A percentile compares a stretch with the other conserved stretches of the same genome.
phyloP scores from a whole-genome alignment of 1,140 invertebrate genomes.

The Ceratitis capitata region DNA sequence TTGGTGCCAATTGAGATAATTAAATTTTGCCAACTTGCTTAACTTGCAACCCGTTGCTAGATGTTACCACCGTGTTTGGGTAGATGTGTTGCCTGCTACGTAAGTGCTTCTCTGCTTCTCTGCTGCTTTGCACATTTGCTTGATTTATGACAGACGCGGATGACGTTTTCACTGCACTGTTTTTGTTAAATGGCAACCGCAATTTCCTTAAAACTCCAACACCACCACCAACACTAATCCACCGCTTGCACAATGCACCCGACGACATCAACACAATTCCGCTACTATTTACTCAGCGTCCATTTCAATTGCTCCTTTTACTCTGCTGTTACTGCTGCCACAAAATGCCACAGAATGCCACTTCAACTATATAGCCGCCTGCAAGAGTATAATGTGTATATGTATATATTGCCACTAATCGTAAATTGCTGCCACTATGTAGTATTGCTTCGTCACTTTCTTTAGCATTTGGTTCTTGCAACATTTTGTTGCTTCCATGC shows the following conservation, averaged over 20 bases:
- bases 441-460: neutral
- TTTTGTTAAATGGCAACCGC: conserved; percentile 13
- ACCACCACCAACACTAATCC: neutral
- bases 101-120: conserved; percentile 43
- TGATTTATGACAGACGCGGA: conserved; percentile 25
- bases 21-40: conserved; percentile 64
- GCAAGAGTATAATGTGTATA: too few species aligned
- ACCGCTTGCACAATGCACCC: neutral
- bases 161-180: conserved; percentile 18
- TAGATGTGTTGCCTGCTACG: neutral
- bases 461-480: neutral
- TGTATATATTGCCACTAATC: conserved; percentile 13
- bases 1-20: conserved; percentile 64
- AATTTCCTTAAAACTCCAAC: neutral
- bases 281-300: neutral
- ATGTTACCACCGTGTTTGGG: neutral
- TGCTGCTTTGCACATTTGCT: conserved; percentile 15
- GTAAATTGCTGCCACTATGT: neutral
- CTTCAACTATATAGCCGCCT: neutral
- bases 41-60: neutral
- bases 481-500: conserved; percentile 11
- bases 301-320: conserved; percentile 15
- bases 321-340: too few species aligned
- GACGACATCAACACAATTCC: neutral
- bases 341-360: neutral